phyloP scores from a whole-genome alignment of 2,113 vertebrate species.

The Dasyprocta punctata region DNA sequence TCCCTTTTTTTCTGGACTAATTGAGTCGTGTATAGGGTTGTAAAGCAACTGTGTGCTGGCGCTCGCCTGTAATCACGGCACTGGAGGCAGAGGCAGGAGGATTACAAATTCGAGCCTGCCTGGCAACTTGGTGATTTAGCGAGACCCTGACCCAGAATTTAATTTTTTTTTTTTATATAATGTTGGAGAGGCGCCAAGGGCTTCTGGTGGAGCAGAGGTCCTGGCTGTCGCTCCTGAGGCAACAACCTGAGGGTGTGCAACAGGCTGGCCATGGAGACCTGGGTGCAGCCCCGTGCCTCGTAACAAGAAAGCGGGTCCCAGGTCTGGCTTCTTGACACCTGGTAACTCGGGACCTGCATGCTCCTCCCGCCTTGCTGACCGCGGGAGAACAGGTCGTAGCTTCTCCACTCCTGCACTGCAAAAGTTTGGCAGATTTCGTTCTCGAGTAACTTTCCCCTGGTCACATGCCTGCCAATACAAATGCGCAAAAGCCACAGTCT shows the following conservation, averaged over 20 bases:
- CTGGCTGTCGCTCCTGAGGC: background rate
- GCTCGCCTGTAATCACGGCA: background rate
- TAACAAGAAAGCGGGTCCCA: background rate
- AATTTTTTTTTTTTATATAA: background rate
- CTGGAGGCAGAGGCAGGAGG: background rate
- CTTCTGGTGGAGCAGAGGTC: background rate
- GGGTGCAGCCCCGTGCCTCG: background rate
- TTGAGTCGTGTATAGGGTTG: background rate
- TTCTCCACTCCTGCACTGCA: background rate
- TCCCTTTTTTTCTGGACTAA: background rate
- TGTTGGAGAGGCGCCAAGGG: background rate
- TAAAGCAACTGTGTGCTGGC: background rate
- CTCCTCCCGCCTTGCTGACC: accelerated
- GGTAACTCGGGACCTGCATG: background rate
- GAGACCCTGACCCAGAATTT: background rate
- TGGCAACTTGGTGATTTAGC: background rate
- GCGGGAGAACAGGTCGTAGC: background rate
- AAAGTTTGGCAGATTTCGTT: background rate
- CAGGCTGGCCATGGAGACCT: background rate
- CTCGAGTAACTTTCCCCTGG: background rate
- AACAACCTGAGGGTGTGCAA: background rate
- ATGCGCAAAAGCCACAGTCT: background rate
- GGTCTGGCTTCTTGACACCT: background rate
- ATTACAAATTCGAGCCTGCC: background rate
- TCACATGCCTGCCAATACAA: background rate